Evolutionary conservation across 2,113 vertebrate genomes (phyloP).

Genomic region (Macquaria australasica): DNA sequence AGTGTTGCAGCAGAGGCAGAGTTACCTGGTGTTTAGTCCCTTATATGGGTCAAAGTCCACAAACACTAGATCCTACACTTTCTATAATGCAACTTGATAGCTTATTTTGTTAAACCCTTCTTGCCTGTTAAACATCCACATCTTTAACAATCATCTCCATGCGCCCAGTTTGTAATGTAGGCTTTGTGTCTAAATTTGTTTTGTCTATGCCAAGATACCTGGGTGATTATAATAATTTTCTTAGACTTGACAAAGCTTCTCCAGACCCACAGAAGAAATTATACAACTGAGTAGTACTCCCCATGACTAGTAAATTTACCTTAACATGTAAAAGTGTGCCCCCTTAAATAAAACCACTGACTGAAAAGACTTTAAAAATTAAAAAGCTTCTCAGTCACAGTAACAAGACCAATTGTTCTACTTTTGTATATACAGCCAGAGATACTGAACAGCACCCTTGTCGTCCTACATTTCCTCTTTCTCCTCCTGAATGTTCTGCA

Average conservation of each 20-base stretch:
- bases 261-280: not conserved
- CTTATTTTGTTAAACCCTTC: not conserved
- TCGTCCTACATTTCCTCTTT: not conserved
- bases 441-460: not conserved
- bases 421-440: not conserved
- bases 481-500: slow-evolving; percentile 43
- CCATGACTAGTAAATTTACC: not conserved
- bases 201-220: no score
- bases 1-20: no score
- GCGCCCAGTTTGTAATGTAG: not conserved
- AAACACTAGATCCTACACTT: not conserved
- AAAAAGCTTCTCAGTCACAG: not conserved
- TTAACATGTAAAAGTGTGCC: not conserved
- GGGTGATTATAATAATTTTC: no score
- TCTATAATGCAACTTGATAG: not conserved
- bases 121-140: not conserved
- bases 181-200: not conserved
- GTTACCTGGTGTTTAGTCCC: no score
- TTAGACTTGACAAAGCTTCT: not conserved
- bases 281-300: not conserved
- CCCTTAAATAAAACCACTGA: not conserved
- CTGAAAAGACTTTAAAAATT: not conserved
- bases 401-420: not conserved
- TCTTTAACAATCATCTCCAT: not conserved
- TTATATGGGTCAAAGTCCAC: not conserved